phyloP scores from a whole-genome alignment of 2,888 invertebrate species.

The Mantis religiosa region DNA sequence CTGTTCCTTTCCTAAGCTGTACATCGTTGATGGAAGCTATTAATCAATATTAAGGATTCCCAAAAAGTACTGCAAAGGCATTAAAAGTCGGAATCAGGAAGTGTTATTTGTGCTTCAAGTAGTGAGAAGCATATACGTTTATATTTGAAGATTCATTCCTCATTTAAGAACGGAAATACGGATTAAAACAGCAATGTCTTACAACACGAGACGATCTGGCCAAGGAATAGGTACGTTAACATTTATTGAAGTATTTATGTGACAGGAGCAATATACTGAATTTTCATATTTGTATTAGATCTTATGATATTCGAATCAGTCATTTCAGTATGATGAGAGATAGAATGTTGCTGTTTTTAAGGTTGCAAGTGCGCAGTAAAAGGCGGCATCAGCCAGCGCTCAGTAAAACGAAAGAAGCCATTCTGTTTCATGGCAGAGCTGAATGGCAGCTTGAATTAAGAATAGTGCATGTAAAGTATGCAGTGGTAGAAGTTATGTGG shows the following conservation, averaged over 20 bases:
- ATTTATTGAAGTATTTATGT: background rate
- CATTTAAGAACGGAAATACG: background rate
- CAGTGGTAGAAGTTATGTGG: background rate
- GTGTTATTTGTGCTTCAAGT: background rate
- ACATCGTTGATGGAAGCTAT: background rate
- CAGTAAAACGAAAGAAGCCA: background rate
- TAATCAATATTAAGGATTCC: background rate
- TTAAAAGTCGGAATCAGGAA: background rate
- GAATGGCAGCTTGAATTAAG: background rate
- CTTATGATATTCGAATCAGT: too few relatives aligned
- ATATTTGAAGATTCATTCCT: background rate
- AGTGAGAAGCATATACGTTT: background rate
- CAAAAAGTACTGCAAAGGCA: background rate
- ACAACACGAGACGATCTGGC: constrained; percentile 6
- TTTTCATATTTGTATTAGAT: too few relatives aligned
- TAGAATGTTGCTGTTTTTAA: too few relatives aligned
- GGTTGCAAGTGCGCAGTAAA: too few relatives aligned
- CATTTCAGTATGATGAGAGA: too few relatives aligned
- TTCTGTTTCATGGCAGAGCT: background rate
- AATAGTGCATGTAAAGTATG: background rate
- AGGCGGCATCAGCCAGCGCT: too few relatives aligned
- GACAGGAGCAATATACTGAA: too few relatives aligned
- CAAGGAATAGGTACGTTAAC: constrained; percentile 4
- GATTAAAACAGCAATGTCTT: background rate
- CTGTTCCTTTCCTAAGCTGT: background rate